Percentiles rank a stretch among this genome's conserved stretches.
These are phyloP conservation scores for Alectura lathami DNA, from an alignment of 2,113 vertebrate species.

Conservation along the genomic window DNA sequence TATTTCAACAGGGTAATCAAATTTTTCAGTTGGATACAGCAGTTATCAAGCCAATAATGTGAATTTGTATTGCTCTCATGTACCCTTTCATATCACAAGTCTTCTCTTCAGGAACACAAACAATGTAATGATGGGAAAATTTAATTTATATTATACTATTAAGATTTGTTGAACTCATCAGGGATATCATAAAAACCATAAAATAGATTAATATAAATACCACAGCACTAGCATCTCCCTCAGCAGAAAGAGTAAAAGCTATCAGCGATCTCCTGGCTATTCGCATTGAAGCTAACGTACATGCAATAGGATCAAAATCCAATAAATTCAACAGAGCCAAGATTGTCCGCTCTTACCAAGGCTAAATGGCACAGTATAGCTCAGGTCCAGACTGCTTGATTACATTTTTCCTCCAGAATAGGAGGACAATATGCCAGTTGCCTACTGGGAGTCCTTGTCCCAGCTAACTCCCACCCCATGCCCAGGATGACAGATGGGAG, in stretches of 20 bases:
- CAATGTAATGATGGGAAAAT: not conserved
- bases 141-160: not conserved
- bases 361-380: not conserved
- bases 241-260: not conserved
- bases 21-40: not conserved
- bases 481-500: not conserved
- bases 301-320: not conserved
- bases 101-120: not conserved
- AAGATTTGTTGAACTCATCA: not conserved
- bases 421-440: not conserved
- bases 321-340: accelerated
- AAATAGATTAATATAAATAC: not conserved
- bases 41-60: not conserved
- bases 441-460: accelerated
- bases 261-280: not conserved
- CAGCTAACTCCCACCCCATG: not conserved
- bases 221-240: not conserved
- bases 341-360: accelerated
- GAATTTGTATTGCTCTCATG: not conserved
- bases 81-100: not conserved
- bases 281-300: not conserved
- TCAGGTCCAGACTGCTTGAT: not conserved
- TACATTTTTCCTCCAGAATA: not conserved
- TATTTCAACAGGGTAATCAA: not conserved
- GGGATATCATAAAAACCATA: not conserved